A percentile compares a stretch with the other conserved stretches of the same genome.
Conservation (phyloP, 2,797 vertebrate species). For the Percopsis omiscomaycus region DNA sequence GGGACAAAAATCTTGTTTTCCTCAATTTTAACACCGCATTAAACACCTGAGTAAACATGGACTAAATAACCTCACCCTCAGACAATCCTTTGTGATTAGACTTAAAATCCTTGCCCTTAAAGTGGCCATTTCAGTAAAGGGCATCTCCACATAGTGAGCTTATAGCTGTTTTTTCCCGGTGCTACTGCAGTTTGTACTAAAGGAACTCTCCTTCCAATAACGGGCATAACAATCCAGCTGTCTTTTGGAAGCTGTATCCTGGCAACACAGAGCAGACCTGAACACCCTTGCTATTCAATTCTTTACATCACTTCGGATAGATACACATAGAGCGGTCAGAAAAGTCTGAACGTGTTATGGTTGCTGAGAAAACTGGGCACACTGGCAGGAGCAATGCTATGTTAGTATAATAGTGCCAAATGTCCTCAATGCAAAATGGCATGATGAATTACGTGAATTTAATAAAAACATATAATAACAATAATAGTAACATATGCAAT, state of each 20-base stretch:
- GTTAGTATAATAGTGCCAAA: too few species aligned
- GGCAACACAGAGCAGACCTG: conserved; percentile 74
- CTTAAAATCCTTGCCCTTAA: not conserved
- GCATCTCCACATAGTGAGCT: conserved; percentile 15
- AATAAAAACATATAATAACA: too few species aligned
- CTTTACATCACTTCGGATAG: conserved; percentile 57
- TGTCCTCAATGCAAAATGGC: too few species aligned
- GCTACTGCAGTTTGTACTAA: conserved; percentile 38
- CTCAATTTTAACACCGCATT: too few species aligned
- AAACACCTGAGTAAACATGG: too few species aligned
- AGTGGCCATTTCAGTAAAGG: not conserved
- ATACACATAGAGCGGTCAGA: conserved; percentile 60
- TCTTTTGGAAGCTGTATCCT: conserved; percentile 70
- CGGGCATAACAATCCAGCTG: conserved; percentile 44
- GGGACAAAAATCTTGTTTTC: too few species aligned
- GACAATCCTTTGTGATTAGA: conserved; percentile 2
- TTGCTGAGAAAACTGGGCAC: conserved; percentile 50
- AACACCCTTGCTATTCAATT: conserved; percentile 68
- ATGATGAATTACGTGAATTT: too few species aligned
- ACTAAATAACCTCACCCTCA: too few species aligned
- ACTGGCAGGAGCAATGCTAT: conserved; percentile 5
- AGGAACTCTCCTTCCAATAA: conserved; percentile 53
- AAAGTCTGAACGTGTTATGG: conserved; percentile 63
- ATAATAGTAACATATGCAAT: too few species aligned
- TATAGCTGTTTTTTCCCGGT: conserved; percentile 35